phyloP scores from a whole-genome alignment of 2,888 invertebrate genomes.

The Ormyrus pomaceus region DNA sequence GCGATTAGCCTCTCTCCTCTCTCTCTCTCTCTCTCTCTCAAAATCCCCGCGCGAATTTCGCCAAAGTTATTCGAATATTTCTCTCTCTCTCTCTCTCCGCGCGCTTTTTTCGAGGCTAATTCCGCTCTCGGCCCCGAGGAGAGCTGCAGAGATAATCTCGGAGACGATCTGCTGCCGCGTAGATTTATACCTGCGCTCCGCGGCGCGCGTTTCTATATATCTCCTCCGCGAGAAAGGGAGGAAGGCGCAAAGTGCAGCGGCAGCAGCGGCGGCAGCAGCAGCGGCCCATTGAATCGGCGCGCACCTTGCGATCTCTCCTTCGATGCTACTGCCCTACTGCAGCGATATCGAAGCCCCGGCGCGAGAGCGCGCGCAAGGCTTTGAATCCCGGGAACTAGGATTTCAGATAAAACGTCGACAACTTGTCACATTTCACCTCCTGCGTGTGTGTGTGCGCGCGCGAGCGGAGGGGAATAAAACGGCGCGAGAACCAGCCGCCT shows the following conservation, averaged over 20 bases:
- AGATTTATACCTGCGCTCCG: conserved; percentile 57
- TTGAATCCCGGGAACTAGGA: conserved; percentile 35
- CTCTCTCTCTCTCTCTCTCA: no score
- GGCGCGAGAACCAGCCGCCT: not conserved
- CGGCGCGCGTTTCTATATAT: not conserved
- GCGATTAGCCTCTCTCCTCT: not conserved
- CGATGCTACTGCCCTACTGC: conserved; percentile 36
- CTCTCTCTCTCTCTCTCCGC: not conserved
- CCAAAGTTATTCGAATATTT: conserved; percentile 12
- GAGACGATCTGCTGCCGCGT: conserved; percentile 59
- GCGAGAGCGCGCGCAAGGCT: not conserved
- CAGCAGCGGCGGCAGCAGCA: no score
- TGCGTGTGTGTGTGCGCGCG: not conserved
- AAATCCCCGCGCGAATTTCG: conserved; percentile 1
- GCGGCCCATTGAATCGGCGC: conserved; percentile 44
- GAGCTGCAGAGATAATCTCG: conserved; percentile 55
- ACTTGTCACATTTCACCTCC: conserved; percentile 50
- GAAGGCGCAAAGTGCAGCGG: conserved; percentile 39
- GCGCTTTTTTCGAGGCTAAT: conserved; percentile 26
- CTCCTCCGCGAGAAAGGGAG: not conserved
- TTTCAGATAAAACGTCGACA: conserved; percentile 42
- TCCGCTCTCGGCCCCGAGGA: conserved; percentile 41
- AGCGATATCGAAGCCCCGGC: conserved; percentile 1
- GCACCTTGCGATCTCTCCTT: conserved; percentile 32
- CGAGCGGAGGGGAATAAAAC: not conserved